Percentiles rank a stretch among this genome's conserved stretches.
phyloP scores from a whole-genome alignment of 2,888 invertebrate genomes.

The Nephrotoma guestfalica region DNA sequence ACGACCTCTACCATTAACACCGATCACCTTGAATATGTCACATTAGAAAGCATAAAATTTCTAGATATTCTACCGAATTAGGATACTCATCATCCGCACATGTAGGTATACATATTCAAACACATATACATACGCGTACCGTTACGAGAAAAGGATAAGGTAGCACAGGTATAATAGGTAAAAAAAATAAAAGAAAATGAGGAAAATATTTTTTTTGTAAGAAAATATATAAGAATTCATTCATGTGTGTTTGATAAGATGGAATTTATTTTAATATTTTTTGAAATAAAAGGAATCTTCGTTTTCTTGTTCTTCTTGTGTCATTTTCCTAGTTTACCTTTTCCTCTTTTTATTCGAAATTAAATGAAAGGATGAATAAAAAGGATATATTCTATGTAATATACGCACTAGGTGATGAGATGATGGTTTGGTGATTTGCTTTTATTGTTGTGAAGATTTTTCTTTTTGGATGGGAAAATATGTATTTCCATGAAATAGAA shows the following conservation, averaged over 20 bases:
- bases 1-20: constrained; percentile 4
- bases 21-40: constrained; percentile 3
- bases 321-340: not conserved
- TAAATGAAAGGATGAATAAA: not conserved
- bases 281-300: not conserved
- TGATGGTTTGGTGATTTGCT: not conserved
- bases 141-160: not conserved
- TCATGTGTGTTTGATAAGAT: not conserved
- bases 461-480: not conserved
- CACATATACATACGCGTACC: not conserved
- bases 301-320: not conserved
- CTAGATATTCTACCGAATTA: not conserved
- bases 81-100: not conserved
- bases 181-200: not conserved
- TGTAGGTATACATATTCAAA: too few relatives aligned
- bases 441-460: not conserved
- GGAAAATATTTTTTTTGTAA: not conserved
- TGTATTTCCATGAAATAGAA: not conserved
- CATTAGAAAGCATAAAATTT: not conserved
- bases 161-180: not conserved
- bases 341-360: not conserved
- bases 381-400: not conserved
- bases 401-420: not conserved
- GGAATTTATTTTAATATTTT: not conserved
- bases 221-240: not conserved